Base-by-base conservation (phyloP, 2,797 vertebrate genomes). In the Chromis chromis region DNA sequence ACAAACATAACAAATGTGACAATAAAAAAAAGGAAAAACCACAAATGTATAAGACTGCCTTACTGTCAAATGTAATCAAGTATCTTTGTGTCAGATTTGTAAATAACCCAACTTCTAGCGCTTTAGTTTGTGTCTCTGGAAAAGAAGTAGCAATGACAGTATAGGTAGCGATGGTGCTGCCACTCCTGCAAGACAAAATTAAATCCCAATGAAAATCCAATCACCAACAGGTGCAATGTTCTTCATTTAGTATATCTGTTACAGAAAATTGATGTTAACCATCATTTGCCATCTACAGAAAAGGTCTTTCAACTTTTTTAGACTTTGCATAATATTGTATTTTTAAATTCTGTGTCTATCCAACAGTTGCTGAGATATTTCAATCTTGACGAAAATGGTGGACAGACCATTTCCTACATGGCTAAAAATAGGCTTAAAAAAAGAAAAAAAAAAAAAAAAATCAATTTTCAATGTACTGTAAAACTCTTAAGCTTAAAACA, bases 111-210 rank as follows among this genome's bases (percentile, higher is more conserved):
- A 1, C 8, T 40, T 90, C 78, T 24, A 93, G 76, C 22, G 0
- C 24, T 2, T 3, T 3, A 48, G 95, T 42, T 36, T 81, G 83
- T 0, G 0, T 0, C 0, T 70, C 40, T 1, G 13, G 42, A 16
- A 81, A 66, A 49, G 74, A 5, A 44, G 28, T 69, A 27, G 92
- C 78, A 14, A 0, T 62, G 59, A 96, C 11, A 54, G 48, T 49
- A 2, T 90, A 96, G 0, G 59, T 33, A 57, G 90, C 93, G 13
- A 91, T 31, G 69, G 96, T 88, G 74, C 95, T 96, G 64, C 96
- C 96, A 0, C 44, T 52, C 70, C 96, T 97, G 86, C 57, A 39
- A 79, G 0, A 63, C 6, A 84, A 14, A 78, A 46, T n/a, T 9
- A 0, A 57, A 75, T 44, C 13, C 0, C 27, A 59, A 44, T 56